These are phyloP conservation scores for Stichopus chloronotus DNA, from an alignment of 35 echinoderm and acorn worm genomes.

Conservation along the genomic window DNA sequence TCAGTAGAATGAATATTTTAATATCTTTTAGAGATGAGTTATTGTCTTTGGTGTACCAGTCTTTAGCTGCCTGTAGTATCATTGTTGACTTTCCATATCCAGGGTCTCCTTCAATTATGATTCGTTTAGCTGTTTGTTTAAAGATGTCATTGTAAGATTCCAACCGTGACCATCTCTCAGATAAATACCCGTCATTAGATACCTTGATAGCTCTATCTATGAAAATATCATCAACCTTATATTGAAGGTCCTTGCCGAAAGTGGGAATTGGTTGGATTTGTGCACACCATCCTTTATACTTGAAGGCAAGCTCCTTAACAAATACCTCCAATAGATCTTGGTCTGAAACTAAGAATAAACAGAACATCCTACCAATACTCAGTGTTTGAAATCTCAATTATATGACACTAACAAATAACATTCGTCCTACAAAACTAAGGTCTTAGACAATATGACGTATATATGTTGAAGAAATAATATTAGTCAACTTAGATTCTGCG, in stretches of 20 bases:
- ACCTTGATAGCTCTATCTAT: background rate
- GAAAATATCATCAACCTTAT: slow-evolving; percentile 6
- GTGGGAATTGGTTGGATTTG: background rate
- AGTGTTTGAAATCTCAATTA: background rate
- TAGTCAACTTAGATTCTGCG: too few relatives aligned
- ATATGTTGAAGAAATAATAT: too few relatives aligned
- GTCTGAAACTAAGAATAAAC: background rate
- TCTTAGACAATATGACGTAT: background rate
- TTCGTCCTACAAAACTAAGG: background rate
- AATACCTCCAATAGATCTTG: background rate
- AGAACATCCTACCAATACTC: background rate
- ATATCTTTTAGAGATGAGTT: background rate
- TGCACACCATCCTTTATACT: slow-evolving; percentile 11
- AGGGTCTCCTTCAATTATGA: slow-evolving; percentile 29
- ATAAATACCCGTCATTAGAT: background rate
- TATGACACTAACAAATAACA: background rate
- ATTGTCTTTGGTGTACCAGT: background rate
- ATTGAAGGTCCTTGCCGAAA: background rate
- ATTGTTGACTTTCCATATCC: slow-evolving; percentile 29
- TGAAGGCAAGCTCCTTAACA: background rate
- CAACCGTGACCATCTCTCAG: background rate
- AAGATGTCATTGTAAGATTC: slow-evolving; percentile 15
- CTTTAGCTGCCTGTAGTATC: slow-evolving; percentile 23
- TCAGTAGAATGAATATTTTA: background rate
- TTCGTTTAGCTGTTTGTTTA: background rate